These are phyloP conservation scores for Tortrix viridana DNA, from an alignment of 2,888 invertebrate genomes.

Conservation along the genomic window DNA sequence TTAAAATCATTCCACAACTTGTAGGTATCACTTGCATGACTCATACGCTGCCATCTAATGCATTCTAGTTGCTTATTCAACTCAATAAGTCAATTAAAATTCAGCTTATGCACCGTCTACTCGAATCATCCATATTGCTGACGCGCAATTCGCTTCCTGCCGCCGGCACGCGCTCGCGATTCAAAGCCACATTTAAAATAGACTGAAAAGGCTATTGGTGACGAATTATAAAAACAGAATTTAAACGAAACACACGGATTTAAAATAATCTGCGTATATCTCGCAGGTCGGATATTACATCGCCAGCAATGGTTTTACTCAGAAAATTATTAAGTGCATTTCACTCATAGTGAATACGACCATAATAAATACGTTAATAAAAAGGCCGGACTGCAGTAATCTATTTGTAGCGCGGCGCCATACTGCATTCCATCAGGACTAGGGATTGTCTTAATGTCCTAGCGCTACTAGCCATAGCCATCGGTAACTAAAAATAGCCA, in stretches of 20 bases:
- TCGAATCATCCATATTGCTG: slow-evolving; percentile 74
- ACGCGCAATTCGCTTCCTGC: slow-evolving; percentile 72
- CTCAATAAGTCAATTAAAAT: slow-evolving; percentile 77
- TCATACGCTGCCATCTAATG: slow-evolving; percentile 57
- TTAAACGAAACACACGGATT: not conserved
- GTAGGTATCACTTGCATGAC: slow-evolving; percentile 20
- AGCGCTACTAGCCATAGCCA: slow-evolving; percentile 56
- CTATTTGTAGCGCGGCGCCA: slow-evolving; percentile 76
- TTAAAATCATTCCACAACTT: not conserved
- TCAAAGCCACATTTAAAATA: slow-evolving; percentile 4
- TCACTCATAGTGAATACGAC: slow-evolving; percentile 18
- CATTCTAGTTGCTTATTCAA: slow-evolving; percentile 72
- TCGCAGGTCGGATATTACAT: not conserved
- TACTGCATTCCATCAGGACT: slow-evolving; percentile 77
- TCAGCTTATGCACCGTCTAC: slow-evolving; percentile 72
- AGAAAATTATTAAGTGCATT: slow-evolving; percentile 15
- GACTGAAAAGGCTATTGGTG: slow-evolving; percentile 4
- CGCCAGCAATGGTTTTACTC: not conserved
- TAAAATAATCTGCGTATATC: not conserved
- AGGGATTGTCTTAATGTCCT: slow-evolving; percentile 72
- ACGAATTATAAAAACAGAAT: no score
- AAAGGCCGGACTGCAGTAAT: slow-evolving; percentile 51
- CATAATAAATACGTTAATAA: slow-evolving; percentile 29
- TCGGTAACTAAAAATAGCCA: slow-evolving; percentile 73
- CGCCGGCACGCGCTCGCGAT: slow-evolving; percentile 62